Conservation (phyloP, 2,113 vertebrate genomes). For the Ginglymostoma cirratum region DNA sequence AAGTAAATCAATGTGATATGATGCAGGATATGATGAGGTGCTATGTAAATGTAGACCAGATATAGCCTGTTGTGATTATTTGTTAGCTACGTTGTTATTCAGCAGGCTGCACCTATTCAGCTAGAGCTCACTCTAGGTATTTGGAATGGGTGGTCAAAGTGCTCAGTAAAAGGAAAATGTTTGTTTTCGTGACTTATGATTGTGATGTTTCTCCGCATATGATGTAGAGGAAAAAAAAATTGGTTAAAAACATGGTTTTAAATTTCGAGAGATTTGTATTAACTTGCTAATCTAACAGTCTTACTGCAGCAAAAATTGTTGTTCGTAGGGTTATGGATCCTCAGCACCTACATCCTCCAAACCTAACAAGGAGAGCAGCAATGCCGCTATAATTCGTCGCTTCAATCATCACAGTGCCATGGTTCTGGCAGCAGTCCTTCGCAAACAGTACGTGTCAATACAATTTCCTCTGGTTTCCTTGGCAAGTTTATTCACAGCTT, state of each 20-base stretch:
- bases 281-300: background rate
- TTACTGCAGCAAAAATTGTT: constrained; percentile 26
- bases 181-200: background rate
- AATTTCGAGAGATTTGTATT: background rate
- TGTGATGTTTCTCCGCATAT: background rate
- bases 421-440: constrained; percentile 91
- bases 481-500: background rate
- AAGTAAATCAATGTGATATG: background rate
- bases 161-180: background rate
- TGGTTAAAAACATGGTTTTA: background rate
- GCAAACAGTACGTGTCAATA: constrained; percentile 71
- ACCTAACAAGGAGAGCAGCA: constrained; percentile 84
- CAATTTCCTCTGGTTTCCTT: background rate
- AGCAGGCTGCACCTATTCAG: background rate
- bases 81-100: background rate
- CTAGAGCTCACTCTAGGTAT: background rate
- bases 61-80: background rate
- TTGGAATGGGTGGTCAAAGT: background rate
- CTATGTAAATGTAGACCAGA: background rate
- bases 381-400: constrained; percentile 91
- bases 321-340: constrained; percentile 77
- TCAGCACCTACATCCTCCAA: constrained; percentile 74
- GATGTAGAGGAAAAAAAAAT: background rate
- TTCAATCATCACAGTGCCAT: constrained; percentile 99
- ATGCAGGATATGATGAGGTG: background rate